Percentiles rank a stretch among this genome's conserved stretches.
Evolutionary conservation across 2,888 invertebrate species (phyloP).

Genomic region (Drosophila peninsularis): DNA sequence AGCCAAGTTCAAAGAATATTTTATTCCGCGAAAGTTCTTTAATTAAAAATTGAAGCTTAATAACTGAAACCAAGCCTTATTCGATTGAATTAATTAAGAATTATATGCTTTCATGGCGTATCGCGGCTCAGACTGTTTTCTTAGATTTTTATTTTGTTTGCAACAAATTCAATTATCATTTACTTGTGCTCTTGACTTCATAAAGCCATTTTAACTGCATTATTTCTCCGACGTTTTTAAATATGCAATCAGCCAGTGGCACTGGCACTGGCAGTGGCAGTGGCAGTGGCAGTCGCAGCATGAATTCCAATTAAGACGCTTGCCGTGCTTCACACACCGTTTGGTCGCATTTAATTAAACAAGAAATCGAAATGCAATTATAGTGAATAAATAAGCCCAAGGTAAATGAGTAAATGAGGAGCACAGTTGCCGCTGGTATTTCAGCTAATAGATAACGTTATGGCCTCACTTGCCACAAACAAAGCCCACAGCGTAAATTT

Average conservation of each 20-base stretch:
- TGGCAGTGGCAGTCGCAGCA: conserved; percentile 1
- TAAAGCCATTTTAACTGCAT: not conserved
- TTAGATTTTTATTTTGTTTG: not conserved
- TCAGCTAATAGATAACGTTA: conserved; percentile 55
- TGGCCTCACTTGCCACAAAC: conserved; percentile 54
- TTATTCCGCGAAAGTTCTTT: not conserved
- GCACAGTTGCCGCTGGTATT: conserved; percentile 44
- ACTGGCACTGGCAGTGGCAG: conserved; percentile 1
- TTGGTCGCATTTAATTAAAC: conserved; percentile 63
- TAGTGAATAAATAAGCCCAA: conserved; percentile 47
- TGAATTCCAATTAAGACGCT: conserved; percentile 41
- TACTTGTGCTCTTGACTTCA: not conserved
- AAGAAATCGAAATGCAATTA: conserved; percentile 70
- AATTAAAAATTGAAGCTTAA: too few relatives aligned
- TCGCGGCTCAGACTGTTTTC: too few relatives aligned
- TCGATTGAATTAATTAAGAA: too few relatives aligned
- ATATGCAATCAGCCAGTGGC: conserved; percentile 9
- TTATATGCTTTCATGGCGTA: too few relatives aligned
- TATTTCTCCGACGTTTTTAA: not conserved
- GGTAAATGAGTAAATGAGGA: conserved; percentile 11
- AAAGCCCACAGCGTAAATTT: conserved; percentile 41
- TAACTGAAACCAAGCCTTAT: too few relatives aligned
- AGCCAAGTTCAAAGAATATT: not conserved
- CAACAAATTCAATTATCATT: not conserved
- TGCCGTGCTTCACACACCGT: conserved; percentile 11